These are phyloP conservation scores for Hylaeus volcanicus DNA, from an alignment of 1,140 invertebrate species.

Conservation along the genomic window DNA sequence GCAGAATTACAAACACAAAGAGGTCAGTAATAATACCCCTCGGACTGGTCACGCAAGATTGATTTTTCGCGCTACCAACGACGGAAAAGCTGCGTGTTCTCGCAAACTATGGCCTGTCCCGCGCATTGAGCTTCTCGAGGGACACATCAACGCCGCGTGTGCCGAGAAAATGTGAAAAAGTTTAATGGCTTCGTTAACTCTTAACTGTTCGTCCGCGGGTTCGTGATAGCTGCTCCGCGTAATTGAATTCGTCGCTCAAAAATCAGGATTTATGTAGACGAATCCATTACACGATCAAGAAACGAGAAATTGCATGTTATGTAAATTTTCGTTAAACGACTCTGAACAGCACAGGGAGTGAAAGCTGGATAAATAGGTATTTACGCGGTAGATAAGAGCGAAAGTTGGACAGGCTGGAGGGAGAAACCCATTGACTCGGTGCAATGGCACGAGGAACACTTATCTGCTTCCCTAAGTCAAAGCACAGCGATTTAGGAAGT, in stretches of 20 bases:
- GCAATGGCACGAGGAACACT: slow-evolving; percentile 43
- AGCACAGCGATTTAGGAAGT: no score
- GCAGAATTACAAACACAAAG: no score
- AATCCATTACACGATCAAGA: no score
- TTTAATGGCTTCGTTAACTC: no score
- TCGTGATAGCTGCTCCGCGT: no score
- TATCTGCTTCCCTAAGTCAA: no score
- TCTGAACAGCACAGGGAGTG: no score
- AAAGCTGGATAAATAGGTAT: slow-evolving; percentile 31
- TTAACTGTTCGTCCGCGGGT: no score
- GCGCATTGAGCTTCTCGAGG: not conserved
- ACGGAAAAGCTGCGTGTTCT: slow-evolving; percentile 19
- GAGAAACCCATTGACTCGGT: slow-evolving; percentile 12
- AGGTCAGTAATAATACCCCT: slow-evolving; percentile 24
- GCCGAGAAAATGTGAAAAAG: not conserved
- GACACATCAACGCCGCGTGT: not conserved
- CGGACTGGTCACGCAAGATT: slow-evolving; percentile 50
- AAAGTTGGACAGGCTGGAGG: slow-evolving; percentile 21
- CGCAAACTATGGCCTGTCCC: slow-evolving; percentile 33
- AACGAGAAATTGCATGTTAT: not conserved
- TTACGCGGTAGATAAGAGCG: slow-evolving; percentile 24
- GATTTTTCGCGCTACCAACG: slow-evolving; percentile 32
- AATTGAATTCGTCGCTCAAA: no score
- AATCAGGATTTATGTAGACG: no score
- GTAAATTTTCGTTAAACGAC: no score